Conservation (phyloP, 2,797 vertebrate species). For the Muscicapa comitata region DNA sequence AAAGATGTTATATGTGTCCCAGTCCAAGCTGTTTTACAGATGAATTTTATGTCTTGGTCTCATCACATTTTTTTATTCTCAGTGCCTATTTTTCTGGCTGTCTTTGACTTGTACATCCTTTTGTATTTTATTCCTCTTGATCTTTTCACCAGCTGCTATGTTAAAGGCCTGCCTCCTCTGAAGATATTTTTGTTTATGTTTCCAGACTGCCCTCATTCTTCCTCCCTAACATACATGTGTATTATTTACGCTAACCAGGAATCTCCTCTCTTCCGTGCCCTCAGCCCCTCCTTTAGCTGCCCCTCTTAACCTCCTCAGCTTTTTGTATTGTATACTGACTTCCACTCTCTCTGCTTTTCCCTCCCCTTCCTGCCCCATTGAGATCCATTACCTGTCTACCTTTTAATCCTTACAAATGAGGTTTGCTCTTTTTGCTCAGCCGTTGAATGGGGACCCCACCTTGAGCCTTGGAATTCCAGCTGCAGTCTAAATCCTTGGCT, state of each 20-base stretch:
- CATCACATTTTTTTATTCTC: background rate
- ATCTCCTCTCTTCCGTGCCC: slow-evolving; percentile 13
- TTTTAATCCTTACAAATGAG: slow-evolving; percentile 69
- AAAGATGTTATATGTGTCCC: background rate
- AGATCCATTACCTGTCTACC: slow-evolving; percentile 61
- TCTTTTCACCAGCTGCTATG: background rate
- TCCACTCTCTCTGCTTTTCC: slow-evolving; percentile 41
- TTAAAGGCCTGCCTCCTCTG: background rate
- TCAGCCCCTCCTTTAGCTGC: slow-evolving; percentile 17
- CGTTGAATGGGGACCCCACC: background rate
- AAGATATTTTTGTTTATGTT: slow-evolving; percentile 46
- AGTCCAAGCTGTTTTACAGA: background rate
- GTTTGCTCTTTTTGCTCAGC: slow-evolving; percentile 27
- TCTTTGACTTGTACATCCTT: background rate
- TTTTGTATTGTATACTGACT: slow-evolving; percentile 56
- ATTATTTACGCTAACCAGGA: slow-evolving; percentile 15
- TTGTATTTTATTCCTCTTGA: background rate
- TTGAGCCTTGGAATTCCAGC: slow-evolving; percentile 15
- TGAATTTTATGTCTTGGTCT: background rate
- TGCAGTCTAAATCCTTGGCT: slow-evolving; percentile 18
- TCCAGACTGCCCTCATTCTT: slow-evolving; percentile 14
- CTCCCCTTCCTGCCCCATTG: background rate
- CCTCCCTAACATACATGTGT: background rate
- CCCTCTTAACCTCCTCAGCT: slow-evolving; percentile 57
- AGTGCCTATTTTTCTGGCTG: background rate